phyloP scores from a whole-genome alignment of 2,797 vertebrate genomes.

The Apogon talboti region DNA sequence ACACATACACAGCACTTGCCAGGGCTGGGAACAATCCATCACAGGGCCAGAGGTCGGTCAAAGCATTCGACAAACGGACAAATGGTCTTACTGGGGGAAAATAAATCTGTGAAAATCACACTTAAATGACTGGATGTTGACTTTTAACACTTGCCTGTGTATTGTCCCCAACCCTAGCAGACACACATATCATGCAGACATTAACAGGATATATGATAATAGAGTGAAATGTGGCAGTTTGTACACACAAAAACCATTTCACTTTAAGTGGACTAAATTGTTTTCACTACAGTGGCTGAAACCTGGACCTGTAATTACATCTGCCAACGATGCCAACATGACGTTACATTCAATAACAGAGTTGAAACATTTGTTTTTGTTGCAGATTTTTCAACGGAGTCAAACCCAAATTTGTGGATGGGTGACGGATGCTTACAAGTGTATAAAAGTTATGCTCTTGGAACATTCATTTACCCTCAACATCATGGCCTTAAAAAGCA shows the following conservation, averaged over 20 bases:
- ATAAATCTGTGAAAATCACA: background rate
- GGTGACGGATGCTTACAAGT: no score
- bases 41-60: background rate
- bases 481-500: no score
- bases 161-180: constrained; percentile 65
- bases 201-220: constrained; percentile 34
- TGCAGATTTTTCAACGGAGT: no score
- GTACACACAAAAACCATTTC: constrained; percentile 16
- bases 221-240: constrained; percentile 20
- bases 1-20: constrained; percentile 52
- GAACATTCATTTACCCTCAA: no score
- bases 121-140: background rate
- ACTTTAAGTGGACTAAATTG: no score
- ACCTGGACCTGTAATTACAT: background rate
- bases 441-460: no score
- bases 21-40: constrained; percentile 71
- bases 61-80: no score
- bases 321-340: no score
- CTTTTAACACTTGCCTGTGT: constrained; percentile 28
- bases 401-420: no score
- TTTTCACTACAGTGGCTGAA: background rate
- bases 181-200: constrained; percentile 73
- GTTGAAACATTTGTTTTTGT: no score
- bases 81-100: no score
- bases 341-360: no score